phyloP scores from a whole-genome alignment of 1,140 invertebrate species.

The Magallana ariakensis region DNA sequence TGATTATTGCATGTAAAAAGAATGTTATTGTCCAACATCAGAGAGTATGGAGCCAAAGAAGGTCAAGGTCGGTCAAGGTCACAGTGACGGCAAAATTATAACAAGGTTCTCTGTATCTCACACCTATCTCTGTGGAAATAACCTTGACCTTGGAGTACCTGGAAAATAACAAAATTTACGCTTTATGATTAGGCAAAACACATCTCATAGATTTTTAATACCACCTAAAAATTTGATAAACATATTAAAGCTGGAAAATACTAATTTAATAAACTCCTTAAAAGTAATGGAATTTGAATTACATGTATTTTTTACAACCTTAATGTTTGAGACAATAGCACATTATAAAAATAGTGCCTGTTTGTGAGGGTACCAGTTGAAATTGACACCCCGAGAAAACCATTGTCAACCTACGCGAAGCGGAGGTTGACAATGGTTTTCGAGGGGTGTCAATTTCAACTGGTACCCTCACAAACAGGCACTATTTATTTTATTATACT shows the following conservation, averaged over 20 bases:
- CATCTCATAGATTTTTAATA: not conserved
- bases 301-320: not conserved
- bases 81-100: not conserved
- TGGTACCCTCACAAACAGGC: too few relatives aligned
- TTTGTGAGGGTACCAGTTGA: too few relatives aligned
- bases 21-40: too few relatives aligned
- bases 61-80: too few relatives aligned
- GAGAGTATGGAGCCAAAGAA: too few relatives aligned
- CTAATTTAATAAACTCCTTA: not conserved
- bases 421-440: too few relatives aligned
- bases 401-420: too few relatives aligned
- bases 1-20: too few relatives aligned
- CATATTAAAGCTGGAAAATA: not conserved
- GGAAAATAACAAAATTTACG: not conserved
- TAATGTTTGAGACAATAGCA: not conserved
- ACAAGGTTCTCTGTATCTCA: not conserved
- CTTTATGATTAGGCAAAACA: not conserved
- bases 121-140: slow-evolving; percentile 1
- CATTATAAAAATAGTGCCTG: too few relatives aligned
- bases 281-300: not conserved
- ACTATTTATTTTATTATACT: too few relatives aligned
- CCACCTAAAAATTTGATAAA: not conserved
- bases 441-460: too few relatives aligned
- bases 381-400: too few relatives aligned
- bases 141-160: slow-evolving; percentile 31